These are phyloP conservation scores for Galagoides demidoff DNA, from an alignment of 2,797 vertebrate genomes.

Conservation along the genomic window DNA sequence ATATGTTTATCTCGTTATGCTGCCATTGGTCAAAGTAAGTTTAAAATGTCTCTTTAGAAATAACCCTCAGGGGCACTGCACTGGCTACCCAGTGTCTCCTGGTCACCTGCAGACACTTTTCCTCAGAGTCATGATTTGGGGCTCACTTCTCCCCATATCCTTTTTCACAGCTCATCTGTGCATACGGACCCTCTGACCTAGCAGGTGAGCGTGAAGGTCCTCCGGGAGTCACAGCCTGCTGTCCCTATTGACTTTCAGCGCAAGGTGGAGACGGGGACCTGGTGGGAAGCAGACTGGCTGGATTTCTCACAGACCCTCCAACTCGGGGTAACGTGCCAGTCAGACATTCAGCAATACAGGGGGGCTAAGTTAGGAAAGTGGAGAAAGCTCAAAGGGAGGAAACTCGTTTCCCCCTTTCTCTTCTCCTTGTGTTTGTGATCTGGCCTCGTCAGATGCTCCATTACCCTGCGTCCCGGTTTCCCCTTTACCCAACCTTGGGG, in stretches of 20 bases:
- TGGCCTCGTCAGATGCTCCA: no score
- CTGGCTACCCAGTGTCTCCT: background rate
- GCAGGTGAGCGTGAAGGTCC: background rate
- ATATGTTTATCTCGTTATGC: background rate
- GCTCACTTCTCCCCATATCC: background rate
- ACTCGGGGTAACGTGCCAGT: no score
- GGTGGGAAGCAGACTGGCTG: no score
- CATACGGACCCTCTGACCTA: background rate
- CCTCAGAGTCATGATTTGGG: background rate
- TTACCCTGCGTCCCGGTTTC: no score
- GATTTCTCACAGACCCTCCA: no score
- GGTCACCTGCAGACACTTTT: background rate
- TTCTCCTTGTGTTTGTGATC: no score
- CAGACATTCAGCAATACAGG: no score
- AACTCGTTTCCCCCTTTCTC: no score
- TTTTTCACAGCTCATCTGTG: background rate
- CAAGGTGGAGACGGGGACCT: no score
- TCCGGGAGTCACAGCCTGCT: accelerated
- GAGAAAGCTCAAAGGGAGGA: no score
- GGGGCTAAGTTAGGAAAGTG: no score
- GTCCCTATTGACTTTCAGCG: background rate
- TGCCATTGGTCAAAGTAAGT: background rate
- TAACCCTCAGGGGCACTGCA: background rate
- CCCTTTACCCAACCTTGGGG: no score
- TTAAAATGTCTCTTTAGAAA: background rate